Percentiles rank a stretch among this genome's conserved stretches.
Conservation (phyloP, 2,888 invertebrate species). For the Helobdella robusta region DNA sequence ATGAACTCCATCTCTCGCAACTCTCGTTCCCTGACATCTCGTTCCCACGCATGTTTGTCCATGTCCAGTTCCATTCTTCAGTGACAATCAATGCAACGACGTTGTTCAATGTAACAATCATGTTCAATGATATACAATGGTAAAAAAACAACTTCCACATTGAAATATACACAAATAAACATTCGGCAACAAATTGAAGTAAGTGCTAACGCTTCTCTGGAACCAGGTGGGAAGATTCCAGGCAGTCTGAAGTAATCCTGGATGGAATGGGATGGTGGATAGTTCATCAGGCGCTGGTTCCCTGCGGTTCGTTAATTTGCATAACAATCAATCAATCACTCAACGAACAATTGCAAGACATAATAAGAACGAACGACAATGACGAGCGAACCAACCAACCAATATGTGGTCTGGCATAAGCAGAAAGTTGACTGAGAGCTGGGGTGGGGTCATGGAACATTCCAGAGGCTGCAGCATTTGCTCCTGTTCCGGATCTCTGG, state of each 20-base stretch:
- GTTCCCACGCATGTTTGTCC: conserved; percentile 58
- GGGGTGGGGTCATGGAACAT: conserved; percentile 57
- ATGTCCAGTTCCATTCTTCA: conserved; percentile 55
- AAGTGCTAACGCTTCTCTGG: conserved; percentile 53
- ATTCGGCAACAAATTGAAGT: too few species aligned
- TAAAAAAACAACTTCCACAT: neutral
- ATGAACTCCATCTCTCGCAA: conserved; percentile 62
- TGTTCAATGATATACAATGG: neutral
- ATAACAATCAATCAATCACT: too few species aligned
- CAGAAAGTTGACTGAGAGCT: conserved; percentile 75
- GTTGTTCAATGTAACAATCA: too few species aligned
- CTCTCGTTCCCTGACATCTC: conserved; percentile 53
- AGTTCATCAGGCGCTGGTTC: conserved; percentile 18
- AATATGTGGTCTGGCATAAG: conserved; percentile 37
- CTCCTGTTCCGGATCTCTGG: conserved; percentile 6
- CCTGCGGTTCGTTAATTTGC: too few species aligned
- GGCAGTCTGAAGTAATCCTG: conserved; percentile 72
- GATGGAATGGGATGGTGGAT: conserved; percentile 53
- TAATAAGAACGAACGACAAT: too few species aligned
- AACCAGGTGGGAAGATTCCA: conserved; percentile 62
- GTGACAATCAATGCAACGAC: too few species aligned
- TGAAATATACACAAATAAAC: too few species aligned
- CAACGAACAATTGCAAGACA: too few species aligned
- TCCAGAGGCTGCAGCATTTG: too few species aligned
- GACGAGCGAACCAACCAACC: conserved; percentile 19